Evolutionary conservation across 53 echinoderm and acorn worm species (phyloP).

Genomic region (Holothuria scabra): DNA sequence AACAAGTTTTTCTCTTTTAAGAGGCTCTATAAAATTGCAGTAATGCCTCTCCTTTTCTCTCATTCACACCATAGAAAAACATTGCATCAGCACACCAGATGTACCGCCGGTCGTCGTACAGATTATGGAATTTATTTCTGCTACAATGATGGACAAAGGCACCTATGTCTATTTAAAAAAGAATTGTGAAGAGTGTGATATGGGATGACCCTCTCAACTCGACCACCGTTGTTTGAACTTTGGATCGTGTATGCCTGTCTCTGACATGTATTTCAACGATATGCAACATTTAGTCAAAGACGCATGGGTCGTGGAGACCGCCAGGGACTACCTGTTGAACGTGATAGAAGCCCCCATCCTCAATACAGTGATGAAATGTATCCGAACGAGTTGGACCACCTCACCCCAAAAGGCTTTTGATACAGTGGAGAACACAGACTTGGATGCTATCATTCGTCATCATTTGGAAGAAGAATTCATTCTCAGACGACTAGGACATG

Average conservation of each 20-base stretch:
- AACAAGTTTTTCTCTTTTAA: too few species aligned
- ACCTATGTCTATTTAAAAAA: not conserved
- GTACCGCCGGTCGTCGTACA: too few species aligned
- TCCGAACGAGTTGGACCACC: too few species aligned
- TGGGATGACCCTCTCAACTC: constrained; percentile 4
- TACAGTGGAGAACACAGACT: too few species aligned
- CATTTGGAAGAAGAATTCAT: too few species aligned
- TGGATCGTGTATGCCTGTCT: not conserved
- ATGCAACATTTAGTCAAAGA: not conserved
- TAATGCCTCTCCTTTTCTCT: too few species aligned
- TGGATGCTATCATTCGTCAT: too few species aligned
- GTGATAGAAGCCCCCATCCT: not conserved
- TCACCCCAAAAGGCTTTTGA: too few species aligned
- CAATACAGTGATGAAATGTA: not conserved
- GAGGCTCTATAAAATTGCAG: too few species aligned
- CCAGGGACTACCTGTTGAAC: not conserved
- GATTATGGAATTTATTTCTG: not conserved
- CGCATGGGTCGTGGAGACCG: not conserved
- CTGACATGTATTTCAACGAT: not conserved
- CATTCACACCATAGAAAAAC: too few species aligned
- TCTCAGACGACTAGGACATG: too few species aligned
- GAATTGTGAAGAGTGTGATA: constrained; percentile 4
- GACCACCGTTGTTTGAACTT: not conserved
- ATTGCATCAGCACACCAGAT: too few species aligned
- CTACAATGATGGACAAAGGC: not conserved